phyloP scores from a whole-genome alignment of 2,888 invertebrate species.

The Troglohyphantes excavatus region DNA sequence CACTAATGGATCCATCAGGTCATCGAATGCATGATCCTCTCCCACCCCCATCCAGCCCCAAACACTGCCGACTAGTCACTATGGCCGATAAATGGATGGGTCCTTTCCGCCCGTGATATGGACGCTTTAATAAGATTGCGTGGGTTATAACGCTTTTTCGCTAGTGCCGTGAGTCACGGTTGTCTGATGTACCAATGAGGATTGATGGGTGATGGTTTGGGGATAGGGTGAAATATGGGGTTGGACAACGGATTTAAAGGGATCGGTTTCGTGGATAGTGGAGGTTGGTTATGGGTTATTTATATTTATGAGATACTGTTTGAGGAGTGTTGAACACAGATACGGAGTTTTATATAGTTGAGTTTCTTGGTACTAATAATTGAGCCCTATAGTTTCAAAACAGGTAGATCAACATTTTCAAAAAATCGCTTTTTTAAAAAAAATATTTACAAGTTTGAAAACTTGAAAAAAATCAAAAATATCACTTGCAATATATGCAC shows the following conservation, averaged over 20 bases:
- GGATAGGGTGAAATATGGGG: constrained; percentile 7
- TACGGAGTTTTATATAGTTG: too few species aligned
- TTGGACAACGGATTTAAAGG: constrained; percentile 2
- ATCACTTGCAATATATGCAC: too few species aligned
- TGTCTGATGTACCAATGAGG: constrained; percentile 32
- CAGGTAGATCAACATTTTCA: too few species aligned
- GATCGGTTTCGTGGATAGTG: neutral
- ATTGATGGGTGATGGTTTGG: constrained; percentile 13
- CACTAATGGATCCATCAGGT: constrained; percentile 64
- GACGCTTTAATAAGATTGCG: constrained; percentile 49
- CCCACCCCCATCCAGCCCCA: neutral
- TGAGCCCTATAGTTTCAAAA: too few species aligned
- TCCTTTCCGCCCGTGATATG: constrained; percentile 25
- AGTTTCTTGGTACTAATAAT: too few species aligned
- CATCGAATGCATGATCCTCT: constrained; percentile 38
- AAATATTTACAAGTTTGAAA: too few species aligned
- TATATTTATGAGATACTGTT: too few species aligned
- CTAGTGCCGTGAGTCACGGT: constrained; percentile 48
- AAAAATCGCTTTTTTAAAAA: too few species aligned
- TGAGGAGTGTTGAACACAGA: too few species aligned
- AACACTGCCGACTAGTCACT: constrained; percentile 6
- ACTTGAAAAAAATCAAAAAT: too few species aligned
- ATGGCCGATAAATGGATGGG: constrained; percentile 35
- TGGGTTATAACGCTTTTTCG: constrained; percentile 40
- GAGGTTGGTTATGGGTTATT: neutral